These are phyloP conservation scores for Eubucco bourcierii DNA, from an alignment of 2,113 vertebrate species.

Conservation along the genomic window DNA sequence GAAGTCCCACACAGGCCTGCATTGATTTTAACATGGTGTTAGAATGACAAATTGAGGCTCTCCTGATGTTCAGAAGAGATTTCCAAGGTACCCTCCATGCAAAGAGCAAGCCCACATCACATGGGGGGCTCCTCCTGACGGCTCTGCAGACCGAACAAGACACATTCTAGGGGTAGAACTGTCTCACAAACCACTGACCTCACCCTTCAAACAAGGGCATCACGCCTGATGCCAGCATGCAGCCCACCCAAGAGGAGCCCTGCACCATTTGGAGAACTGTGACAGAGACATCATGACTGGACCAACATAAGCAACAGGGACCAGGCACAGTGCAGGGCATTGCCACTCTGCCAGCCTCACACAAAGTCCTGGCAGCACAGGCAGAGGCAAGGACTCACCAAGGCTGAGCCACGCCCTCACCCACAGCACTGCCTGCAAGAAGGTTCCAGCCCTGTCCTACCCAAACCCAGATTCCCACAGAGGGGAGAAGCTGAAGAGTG, in stretches of 20 bases:
- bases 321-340: fast-evolving
- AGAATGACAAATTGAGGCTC: neutral
- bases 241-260: neutral
- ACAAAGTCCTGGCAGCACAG: neutral
- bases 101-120: neutral
- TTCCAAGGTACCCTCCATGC: neutral
- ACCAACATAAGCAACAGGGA: neutral
- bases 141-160: neutral
- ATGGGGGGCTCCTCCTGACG: neutral
- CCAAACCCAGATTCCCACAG: neutral
- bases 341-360: fast-evolving
- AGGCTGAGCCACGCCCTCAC: no score
- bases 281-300: neutral
- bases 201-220: neutral
- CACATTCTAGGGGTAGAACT: neutral
- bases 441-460: no score
- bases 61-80: neutral
- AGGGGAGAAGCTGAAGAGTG: neutral
- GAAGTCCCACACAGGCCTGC: neutral
- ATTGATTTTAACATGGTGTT: neutral
- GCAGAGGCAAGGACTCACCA: neutral
- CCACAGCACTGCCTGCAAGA: neutral
- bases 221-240: neutral
- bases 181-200: neutral
- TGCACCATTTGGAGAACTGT: fast-evolving